Conservation (phyloP, 2,797 vertebrate species). For the Enteromius trimaculatus region DNA sequence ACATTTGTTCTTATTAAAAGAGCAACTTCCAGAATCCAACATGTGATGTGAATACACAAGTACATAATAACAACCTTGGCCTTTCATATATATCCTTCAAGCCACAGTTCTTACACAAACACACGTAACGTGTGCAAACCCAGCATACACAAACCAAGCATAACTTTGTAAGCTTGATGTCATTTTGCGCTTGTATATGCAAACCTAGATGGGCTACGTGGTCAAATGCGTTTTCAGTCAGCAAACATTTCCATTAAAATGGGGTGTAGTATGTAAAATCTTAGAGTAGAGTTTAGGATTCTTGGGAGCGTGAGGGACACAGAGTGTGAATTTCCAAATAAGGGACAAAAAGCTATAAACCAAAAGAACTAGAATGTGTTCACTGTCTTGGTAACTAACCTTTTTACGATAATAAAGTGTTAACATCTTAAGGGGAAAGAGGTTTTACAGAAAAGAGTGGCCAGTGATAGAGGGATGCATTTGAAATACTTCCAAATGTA, state of each 20-base stretch:
- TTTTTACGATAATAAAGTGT: constrained; percentile 74
- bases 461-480: constrained; percentile 57
- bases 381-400: constrained; percentile 70
- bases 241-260: constrained; percentile 66
- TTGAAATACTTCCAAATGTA: constrained; percentile 56
- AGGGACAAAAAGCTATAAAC: constrained; percentile 55
- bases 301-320: constrained; percentile 54
- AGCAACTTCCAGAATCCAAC: constrained; percentile 64
- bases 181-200: constrained; percentile 79
- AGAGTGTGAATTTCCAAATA: constrained; percentile 68
- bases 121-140: constrained; percentile 55
- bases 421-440: constrained; percentile 70
- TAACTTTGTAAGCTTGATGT: constrained; percentile 65
- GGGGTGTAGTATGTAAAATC: constrained; percentile 69
- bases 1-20: constrained; percentile 79
- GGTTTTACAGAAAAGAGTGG: constrained; percentile 59
- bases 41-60: constrained; percentile 77
- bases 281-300: constrained; percentile 56
- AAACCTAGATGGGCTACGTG: constrained; percentile 62
- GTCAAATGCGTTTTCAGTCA: constrained; percentile 68
- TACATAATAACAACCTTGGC: constrained; percentile 79
- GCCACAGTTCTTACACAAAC: constrained; percentile 67
- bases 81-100: constrained; percentile 61
- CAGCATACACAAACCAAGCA: constrained; percentile 62
- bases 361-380: constrained; percentile 62